phyloP scores from a whole-genome alignment of 2,888 invertebrate species.

The Drosophila colorata region DNA sequence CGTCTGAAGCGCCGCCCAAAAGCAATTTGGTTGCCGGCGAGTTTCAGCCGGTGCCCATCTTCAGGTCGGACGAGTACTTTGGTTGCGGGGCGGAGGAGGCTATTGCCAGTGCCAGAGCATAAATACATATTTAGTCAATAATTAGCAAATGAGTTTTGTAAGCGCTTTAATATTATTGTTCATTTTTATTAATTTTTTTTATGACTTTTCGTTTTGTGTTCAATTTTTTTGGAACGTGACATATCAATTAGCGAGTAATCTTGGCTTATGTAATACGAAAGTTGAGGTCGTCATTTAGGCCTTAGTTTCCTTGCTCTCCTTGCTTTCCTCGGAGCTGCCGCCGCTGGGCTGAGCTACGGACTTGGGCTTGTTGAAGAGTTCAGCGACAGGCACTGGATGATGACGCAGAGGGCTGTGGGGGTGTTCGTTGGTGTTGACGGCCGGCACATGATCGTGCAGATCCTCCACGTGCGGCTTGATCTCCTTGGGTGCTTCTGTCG shows the following conservation, averaged over 20 bases:
- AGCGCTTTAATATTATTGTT: conserved; percentile 39
- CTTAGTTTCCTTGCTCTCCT: conserved; percentile 41
- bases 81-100: conserved; percentile 18
- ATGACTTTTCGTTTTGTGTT: conserved; percentile 10
- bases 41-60: conserved; percentile 82
- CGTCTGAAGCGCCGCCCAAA: conserved; percentile 28
- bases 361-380: conserved; percentile 70
- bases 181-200: conserved; percentile 26
- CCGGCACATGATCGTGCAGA: conserved; percentile 14
- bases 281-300: conserved; percentile 1
- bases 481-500: conserved; percentile 44
- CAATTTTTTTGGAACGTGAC: conserved; percentile 22
- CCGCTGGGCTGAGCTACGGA: conserved; percentile 11
- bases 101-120: not conserved
- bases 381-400: conserved; percentile 79
- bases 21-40: conserved; percentile 77
- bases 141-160: conserved; percentile 33
- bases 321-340: conserved; percentile 51
- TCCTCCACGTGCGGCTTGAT: conserved; percentile 30
- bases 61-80: conserved; percentile 83
- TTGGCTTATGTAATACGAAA: conserved; percentile 4
- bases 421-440: conserved; percentile 7
- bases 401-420: conserved; percentile 52
- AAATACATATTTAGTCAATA: conserved; percentile 23
- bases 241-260: conserved; percentile 13